Evolutionary conservation across 1,140 invertebrate genomes (phyloP).

Genomic region (Ceratosolen solmsi): DNA sequence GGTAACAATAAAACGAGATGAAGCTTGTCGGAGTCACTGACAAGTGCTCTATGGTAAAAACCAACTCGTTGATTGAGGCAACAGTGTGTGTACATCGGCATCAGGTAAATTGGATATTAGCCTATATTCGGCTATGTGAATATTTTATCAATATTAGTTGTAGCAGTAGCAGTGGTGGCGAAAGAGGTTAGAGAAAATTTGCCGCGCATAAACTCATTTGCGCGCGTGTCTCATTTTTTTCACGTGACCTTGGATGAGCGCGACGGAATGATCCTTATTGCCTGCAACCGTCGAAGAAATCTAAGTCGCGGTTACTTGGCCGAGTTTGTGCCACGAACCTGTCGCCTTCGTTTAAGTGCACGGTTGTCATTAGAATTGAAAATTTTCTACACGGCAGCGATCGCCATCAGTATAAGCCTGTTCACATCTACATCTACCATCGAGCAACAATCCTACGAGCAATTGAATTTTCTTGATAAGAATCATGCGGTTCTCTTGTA

Average conservation of each 20-base stretch:
- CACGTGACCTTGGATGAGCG: conserved; percentile 21
- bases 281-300: conserved; percentile 27
- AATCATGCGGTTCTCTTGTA: too few relatives aligned
- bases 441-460: too few relatives aligned
- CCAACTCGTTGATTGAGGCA: background rate
- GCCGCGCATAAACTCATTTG: background rate
- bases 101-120: conserved; percentile 44
- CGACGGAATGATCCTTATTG: conserved; percentile 24
- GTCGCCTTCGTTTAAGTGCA: conserved; percentile 25
- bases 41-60: background rate
- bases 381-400: too few relatives aligned
- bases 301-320: conserved; percentile 41
- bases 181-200: conserved; percentile 18
- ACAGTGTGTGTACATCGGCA: background rate
- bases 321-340: conserved; percentile 42
- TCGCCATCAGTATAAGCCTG: conserved; percentile 3
- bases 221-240: conserved; percentile 10
- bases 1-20: background rate
- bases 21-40: too few relatives aligned
- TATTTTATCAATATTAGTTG: conserved; percentile 36
- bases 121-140: conserved; percentile 21
- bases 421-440: too few relatives aligned
- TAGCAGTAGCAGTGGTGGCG: background rate
- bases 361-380: conserved; percentile 41
- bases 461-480: too few relatives aligned